These are phyloP conservation scores for Sanderia malayensis DNA, from an alignment of 30 jellyfish, hydroid and myxozoan genomes.

Conservation along the genomic window DNA sequence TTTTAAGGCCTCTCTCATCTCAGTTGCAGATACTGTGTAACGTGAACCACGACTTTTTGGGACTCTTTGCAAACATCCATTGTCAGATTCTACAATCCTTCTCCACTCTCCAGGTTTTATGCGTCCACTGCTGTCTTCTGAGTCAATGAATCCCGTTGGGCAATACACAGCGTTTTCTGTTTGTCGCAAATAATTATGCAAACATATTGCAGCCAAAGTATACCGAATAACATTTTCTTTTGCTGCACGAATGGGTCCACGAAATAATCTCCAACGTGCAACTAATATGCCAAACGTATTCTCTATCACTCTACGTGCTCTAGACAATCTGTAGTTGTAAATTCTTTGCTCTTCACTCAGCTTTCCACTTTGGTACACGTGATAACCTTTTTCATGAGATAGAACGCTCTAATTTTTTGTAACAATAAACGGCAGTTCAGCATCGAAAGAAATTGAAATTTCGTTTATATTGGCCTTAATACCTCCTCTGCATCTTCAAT, in stretches of 20 bases:
- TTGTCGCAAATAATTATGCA: slow-evolving; percentile 13
- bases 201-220: not conserved
- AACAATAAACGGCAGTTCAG: too few relatives aligned
- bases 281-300: not conserved
- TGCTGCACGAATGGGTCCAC: not conserved
- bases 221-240: not conserved
- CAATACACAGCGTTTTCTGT: slow-evolving; percentile 17
- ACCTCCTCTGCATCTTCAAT: too few relatives aligned
- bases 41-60: slow-evolving; percentile 11
- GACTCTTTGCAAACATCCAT: slow-evolving; percentile 12
- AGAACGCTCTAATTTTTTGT: too few relatives aligned
- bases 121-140: slow-evolving; percentile 16
- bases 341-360: not conserved
- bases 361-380: too few relatives aligned
- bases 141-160: slow-evolving; percentile 29
- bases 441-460: too few relatives aligned
- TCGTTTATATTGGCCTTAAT: too few relatives aligned
- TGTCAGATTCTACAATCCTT: not conserved
- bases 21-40: slow-evolving; percentile 36
- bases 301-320: not conserved
- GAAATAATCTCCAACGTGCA: not conserved
- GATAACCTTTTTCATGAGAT: too few relatives aligned
- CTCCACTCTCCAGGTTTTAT: slow-evolving; percentile 12
- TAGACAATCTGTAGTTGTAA: not conserved
- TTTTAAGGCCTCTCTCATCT: slow-evolving; percentile 23